phyloP scores from a whole-genome alignment of 2,888 invertebrate species.

The Therioaphis trifolii region DNA sequence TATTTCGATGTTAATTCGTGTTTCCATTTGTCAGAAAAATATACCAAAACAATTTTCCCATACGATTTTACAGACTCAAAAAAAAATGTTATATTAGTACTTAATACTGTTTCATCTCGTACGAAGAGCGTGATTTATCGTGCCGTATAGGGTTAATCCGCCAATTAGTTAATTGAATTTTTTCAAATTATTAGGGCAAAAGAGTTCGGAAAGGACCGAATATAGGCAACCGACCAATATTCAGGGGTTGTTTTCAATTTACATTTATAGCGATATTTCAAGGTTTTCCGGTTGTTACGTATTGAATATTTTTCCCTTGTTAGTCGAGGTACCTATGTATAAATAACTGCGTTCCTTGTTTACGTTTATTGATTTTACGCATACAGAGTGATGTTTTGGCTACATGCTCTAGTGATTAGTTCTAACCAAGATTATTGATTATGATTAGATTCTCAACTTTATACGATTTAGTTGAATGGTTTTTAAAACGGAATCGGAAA shows the following conservation, averaged over 20 bases:
- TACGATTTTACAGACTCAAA: neutral
- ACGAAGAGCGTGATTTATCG: neutral
- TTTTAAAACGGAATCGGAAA: too few species aligned
- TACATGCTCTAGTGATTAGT: neutral
- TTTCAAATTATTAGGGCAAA: neutral
- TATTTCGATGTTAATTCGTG: too few species aligned
- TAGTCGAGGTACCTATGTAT: neutral
- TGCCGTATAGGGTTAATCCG: neutral
- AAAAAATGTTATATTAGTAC: neutral
- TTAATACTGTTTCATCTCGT: neutral
- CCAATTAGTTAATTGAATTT: constrained; percentile 35
- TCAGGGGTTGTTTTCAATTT: constrained; percentile 5
- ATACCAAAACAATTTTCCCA: too few species aligned
- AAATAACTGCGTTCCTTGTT: too few species aligned
- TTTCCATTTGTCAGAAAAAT: too few species aligned
- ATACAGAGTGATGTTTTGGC: neutral
- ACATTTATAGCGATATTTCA: constrained; percentile 10
- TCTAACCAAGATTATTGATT: too few species aligned
- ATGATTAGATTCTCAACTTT: too few species aligned
- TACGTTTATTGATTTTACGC: constrained; percentile 9
- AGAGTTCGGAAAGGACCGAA: neutral
- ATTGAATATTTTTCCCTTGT: constrained; percentile 34
- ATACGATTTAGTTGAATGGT: too few species aligned
- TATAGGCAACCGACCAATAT: neutral
- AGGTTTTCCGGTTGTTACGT: constrained; percentile 23